These are phyloP conservation scores for Myopa tessellatipennis DNA, from an alignment of 2,888 invertebrate species.

Conservation along the genomic window DNA sequence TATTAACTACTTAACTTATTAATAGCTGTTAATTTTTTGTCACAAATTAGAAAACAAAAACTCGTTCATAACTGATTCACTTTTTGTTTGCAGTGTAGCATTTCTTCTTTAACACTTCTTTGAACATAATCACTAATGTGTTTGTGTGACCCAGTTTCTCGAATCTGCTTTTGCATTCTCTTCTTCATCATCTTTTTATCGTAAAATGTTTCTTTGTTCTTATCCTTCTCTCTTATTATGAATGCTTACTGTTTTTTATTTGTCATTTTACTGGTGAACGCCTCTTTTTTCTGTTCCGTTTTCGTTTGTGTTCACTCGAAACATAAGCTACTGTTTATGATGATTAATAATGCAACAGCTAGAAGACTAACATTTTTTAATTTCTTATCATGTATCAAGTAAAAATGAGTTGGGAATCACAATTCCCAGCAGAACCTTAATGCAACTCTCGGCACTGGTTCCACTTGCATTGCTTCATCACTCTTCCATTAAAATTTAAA, in stretches of 20 bases:
- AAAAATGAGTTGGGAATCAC: too few species aligned
- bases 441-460: too few species aligned
- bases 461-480: too few species aligned
- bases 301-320: not conserved
- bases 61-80: too few species aligned
- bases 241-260: not conserved
- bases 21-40: too few species aligned
- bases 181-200: not conserved
- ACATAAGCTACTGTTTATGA: not conserved
- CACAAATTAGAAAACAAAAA: too few species aligned
- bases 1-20: too few species aligned
- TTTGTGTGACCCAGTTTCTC: constrained; percentile 11
- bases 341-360: not conserved
- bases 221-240: not conserved
- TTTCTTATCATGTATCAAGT: not conserved
- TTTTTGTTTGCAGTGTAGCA: not conserved
- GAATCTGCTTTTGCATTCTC: not conserved
- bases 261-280: not conserved
- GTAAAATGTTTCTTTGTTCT: not conserved
- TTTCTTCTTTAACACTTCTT: constrained; percentile 5
- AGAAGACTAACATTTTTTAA: not conserved
- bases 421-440: too few species aligned
- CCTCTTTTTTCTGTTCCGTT: not conserved
- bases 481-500: too few species aligned
- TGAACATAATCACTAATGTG: not conserved